These are phyloP conservation scores for Zonotrichia leucophrys DNA, from an alignment of 2,113 vertebrate genomes.

Conservation along the genomic window DNA sequence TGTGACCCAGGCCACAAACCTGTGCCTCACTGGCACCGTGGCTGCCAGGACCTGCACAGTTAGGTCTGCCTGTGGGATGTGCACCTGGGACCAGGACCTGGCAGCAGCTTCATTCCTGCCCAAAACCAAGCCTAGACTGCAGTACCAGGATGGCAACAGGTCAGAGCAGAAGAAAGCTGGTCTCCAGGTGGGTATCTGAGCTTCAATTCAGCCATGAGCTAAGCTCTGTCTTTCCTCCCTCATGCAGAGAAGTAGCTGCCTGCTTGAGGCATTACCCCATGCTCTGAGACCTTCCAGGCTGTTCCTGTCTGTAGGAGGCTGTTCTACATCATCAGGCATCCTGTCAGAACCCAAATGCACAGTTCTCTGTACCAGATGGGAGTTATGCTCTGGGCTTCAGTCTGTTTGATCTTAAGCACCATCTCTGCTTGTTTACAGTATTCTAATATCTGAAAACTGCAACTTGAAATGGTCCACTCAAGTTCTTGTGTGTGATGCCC, in stretches of 20 bases:
- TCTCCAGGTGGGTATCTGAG: not conserved
- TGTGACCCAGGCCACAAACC: not conserved
- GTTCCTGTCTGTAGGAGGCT: not conserved
- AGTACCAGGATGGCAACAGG: not conserved
- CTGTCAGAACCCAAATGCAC: not conserved
- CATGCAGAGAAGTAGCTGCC: not conserved
- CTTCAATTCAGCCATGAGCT: not conserved
- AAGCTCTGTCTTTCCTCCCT: not conserved
- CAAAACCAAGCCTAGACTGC: not conserved
- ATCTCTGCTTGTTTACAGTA: not conserved
- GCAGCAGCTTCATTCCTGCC: not conserved
- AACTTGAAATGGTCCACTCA: not conserved
- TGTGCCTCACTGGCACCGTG: rapidly evolving
- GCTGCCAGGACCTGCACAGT: not conserved
- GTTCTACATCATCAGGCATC: not conserved
- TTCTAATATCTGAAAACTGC: not conserved
- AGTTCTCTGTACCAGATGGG: not conserved
- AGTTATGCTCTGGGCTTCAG: not conserved
- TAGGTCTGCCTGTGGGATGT: not conserved
- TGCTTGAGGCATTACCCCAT: not conserved
- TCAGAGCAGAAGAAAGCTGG: not conserved
- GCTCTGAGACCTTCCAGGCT: not conserved
- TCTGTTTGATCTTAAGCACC: not conserved
- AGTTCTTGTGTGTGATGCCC: not conserved
- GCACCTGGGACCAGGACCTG: not conserved